Base-by-base conservation (phyloP, 2,888 invertebrate species). In the Zele albiditarsus region DNA sequence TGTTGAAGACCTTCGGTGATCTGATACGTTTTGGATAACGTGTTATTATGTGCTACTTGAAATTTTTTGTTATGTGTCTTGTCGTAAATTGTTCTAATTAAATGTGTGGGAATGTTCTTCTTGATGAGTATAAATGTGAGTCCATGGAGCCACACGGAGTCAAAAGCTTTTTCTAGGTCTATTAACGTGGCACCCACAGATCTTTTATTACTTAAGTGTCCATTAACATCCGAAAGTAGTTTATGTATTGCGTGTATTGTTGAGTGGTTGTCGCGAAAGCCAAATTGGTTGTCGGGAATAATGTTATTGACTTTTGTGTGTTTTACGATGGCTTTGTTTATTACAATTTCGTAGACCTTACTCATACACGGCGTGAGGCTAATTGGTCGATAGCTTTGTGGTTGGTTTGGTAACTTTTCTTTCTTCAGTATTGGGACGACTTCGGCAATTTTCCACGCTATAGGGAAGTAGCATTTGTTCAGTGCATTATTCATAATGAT, bases 1-100 rank as follows among this genome's bases (percentile, higher is more conserved):
- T 77, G 76, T 38, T 74, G 71, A 2, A 77, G n/a, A 0, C 74
- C 74, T 23, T 77, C 69, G n/a, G 23, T 25, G 0, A 74, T 68
- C 0, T 38, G 5, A 25, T 68, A 77, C 0, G 38, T 10, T 3
- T n/a, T 31, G 8, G 42, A 16, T 1, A 71, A 74, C n/a, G 20
- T n/a, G 20, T 49, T 2, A 3, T 23, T 16, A 10, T 57, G 71
- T 3, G 57, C 49, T 8, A 38, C 49, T 1, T 25, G n/a, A 23
- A 76, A 60, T 28, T 27, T 65, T 14, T 68, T 73, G 5, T 38
- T 25, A 42, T 46, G 62, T 2, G 60, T 27, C 73, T 73, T 67
- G 5, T 70, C 67, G 49, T 58, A 49, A 1, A 76, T 38, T 20
- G 66, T 20, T 31, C 25, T 38, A 1, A 71, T 49, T 27, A 76